phyloP scores from a whole-genome alignment of 2,797 vertebrate species.

The Botia almorhae region DNA sequence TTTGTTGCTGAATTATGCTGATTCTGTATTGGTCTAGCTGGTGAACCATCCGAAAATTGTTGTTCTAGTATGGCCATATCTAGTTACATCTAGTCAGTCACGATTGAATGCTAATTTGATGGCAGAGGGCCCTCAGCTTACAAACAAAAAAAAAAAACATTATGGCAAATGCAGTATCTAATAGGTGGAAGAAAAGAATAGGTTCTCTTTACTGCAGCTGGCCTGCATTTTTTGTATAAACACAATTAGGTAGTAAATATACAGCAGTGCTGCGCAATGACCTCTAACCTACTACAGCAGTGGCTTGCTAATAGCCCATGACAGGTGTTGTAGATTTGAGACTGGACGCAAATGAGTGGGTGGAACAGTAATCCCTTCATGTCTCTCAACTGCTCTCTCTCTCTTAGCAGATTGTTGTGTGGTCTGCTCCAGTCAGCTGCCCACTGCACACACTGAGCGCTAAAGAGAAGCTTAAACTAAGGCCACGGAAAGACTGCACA shows the following conservation, averaged over 20 bases:
- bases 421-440: slow-evolving; percentile 10
- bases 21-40: neutral
- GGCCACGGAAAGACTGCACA: neutral
- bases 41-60: neutral
- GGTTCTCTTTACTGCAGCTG: neutral
- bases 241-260: slow-evolving; percentile 16
- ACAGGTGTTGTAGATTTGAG: slow-evolving; percentile 39
- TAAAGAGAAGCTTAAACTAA: slow-evolving; percentile 27
- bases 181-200: neutral
- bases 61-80: neutral
- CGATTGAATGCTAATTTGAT: neutral
- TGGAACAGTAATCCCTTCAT: slow-evolving; percentile 34
- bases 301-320: slow-evolving; percentile 2
- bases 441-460: slow-evolving; percentile 12
- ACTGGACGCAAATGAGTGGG: slow-evolving; percentile 52
- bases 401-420: neutral
- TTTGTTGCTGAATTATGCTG: neutral
- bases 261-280: slow-evolving; percentile 28
- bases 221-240: neutral
- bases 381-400: neutral
- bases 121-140: too few species aligned
- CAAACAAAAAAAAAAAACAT: neutral
- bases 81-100: neutral
- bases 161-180: neutral
- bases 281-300: slow-evolving; percentile 17